Evolutionary conservation across 2,888 invertebrate genomes (phyloP), one percentile per base, ranked within the genome.

Genomic region (Chorisops tibialis): DNA sequence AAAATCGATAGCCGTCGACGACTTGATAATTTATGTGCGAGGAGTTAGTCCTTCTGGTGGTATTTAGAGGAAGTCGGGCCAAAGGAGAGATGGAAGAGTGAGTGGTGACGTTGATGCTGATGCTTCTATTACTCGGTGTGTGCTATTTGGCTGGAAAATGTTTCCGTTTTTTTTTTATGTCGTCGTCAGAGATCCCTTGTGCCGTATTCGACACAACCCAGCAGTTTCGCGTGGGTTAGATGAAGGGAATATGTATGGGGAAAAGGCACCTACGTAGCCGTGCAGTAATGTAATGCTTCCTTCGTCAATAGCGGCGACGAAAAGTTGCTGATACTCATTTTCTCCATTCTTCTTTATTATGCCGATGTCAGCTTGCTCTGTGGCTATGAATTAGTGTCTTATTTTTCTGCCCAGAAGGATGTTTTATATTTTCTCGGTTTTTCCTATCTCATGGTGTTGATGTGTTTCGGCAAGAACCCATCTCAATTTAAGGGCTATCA

Each of bases 241-340:
- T 56, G 37, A 24, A 30, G 11, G 48, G 22, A 48, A 22, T 50
- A 50, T 50, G 49, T 24, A 48, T 35, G 49, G 9, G 30, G 30
- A 50, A 24, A 35, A 16, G 21, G 16, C n/a, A 24, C 22, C 21
- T 45, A 45, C 4, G 9, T 45, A 45, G 45, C 45, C 6, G 45
- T 4, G 3, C 12, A 22, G n/a, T 21, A 22, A 12, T 54, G 22
- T 48, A 30, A 16, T 24, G 49, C 30, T 51, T 7, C 18, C 7
- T 30, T 51, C 24, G 37, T 51, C 51, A 21, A 54, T 41, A 21
- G 30, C 5, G 22, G 52, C 22, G 41, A 38, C 35, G 30, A 35
- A 56, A 56, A 56, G 45, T 45, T 56, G 56, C 56, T 56, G 56
- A 56, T 56, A 56, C 56, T 56, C n/a, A n/a, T n/a, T 56, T 24